phyloP scores from a whole-genome alignment of 2,113 vertebrate species.

The Petaurus breviceps region DNA sequence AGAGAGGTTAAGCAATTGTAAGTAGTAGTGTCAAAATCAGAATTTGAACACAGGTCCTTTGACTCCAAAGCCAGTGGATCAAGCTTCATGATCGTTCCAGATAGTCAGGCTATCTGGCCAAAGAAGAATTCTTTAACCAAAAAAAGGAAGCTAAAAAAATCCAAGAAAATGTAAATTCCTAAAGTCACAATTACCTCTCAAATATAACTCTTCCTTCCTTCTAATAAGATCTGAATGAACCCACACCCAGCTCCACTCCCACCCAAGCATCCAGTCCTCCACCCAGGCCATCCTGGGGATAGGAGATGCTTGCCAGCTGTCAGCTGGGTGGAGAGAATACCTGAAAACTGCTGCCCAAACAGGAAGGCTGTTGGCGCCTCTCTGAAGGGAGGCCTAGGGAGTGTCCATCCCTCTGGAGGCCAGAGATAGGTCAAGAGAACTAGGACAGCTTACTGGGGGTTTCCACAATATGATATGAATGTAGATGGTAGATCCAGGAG shows the following conservation, averaged over 20 bases:
- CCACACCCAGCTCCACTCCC: constrained; percentile 42
- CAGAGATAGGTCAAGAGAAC: constrained; percentile 69
- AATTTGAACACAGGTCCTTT: neutral
- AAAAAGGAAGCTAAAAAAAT: constrained; percentile 54
- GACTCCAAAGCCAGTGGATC: neutral
- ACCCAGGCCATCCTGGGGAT: constrained; percentile 28
- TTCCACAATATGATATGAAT: neutral
- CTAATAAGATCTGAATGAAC: constrained; percentile 53
- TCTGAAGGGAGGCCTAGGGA: constrained; percentile 79
- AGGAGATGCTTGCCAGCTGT: constrained; percentile 39
- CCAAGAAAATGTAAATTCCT: constrained; percentile 61
- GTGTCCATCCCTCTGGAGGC: constrained; percentile 73
- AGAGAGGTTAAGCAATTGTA: neutral
- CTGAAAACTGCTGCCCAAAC: constrained; percentile 79
- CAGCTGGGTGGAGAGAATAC: constrained; percentile 71
- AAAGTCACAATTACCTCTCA: constrained; percentile 57
- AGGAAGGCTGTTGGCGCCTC: constrained; percentile 83
- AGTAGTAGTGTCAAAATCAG: neutral
- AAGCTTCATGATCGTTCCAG: neutral
- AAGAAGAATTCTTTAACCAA: neutral
- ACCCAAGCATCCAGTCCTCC: constrained; percentile 38
- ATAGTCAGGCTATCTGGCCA: neutral
- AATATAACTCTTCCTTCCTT: constrained; percentile 61
- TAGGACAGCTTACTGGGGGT: neutral
- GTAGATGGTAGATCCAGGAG: neutral